These are phyloP conservation scores for Enteromius afrohamiltoni DNA, from an alignment of 2,797 vertebrate genomes.

Conservation along the genomic window DNA sequence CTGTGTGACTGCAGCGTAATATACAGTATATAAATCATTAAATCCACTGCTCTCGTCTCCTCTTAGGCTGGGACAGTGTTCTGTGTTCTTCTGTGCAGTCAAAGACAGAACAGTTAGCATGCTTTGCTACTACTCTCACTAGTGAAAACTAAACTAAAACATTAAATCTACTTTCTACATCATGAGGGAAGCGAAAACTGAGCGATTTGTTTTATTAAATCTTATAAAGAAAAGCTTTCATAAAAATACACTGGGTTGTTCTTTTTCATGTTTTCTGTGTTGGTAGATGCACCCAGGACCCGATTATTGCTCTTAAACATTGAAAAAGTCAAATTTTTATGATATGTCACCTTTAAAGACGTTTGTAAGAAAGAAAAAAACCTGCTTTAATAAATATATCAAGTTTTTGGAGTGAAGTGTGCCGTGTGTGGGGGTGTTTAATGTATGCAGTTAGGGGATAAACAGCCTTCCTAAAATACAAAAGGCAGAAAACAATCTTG, in stretches of 20 bases:
- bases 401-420: slow-evolving; percentile 7
- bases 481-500: slow-evolving; percentile 40
- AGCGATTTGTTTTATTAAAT: too few relatives aligned
- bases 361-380: slow-evolving; percentile 8
- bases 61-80: too few relatives aligned
- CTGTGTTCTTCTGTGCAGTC: too few relatives aligned
- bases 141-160: too few relatives aligned
- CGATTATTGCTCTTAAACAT: not conserved
- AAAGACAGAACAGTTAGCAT: too few relatives aligned
- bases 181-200: too few relatives aligned
- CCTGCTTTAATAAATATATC: slow-evolving; percentile 32
- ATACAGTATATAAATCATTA: too few relatives aligned
- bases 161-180: too few relatives aligned
- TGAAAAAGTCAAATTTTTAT: not conserved
- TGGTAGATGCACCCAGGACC: not conserved
- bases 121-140: too few relatives aligned
- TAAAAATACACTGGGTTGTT: not conserved
- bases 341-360: not conserved
- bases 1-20: too few relatives aligned
- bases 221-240: too few relatives aligned
- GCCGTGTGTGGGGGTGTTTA: slow-evolving; percentile 26
- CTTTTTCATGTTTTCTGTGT: not conserved
- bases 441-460: slow-evolving; percentile 23
- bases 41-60: too few relatives aligned
- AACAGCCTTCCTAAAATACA: slow-evolving; percentile 26